phyloP scores from a whole-genome alignment of 2,113 vertebrate species.

The Caloenas nicobarica region DNA sequence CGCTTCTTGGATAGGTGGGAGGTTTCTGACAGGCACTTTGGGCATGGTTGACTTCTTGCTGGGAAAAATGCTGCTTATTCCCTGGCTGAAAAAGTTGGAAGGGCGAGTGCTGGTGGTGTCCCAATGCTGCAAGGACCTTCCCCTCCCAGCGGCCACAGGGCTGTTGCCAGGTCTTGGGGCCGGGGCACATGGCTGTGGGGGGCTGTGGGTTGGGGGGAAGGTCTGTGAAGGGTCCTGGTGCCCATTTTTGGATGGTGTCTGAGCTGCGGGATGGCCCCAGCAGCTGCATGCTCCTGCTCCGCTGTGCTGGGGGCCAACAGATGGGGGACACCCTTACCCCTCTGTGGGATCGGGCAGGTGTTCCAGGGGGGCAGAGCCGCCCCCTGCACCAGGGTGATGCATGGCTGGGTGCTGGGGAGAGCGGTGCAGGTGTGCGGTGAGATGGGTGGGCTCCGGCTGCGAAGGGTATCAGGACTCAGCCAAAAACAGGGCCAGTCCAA shows the following conservation, averaged over 20 bases:
- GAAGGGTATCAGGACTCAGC: not conserved
- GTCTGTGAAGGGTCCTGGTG: not conserved
- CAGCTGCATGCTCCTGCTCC: not conserved
- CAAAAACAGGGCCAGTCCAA: not conserved
- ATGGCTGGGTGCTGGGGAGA: not conserved
- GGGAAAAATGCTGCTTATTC: not conserved
- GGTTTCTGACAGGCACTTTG: not conserved
- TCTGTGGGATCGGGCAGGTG: not conserved
- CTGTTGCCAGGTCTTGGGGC: not conserved
- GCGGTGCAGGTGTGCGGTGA: accelerated
- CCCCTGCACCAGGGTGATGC: not conserved
- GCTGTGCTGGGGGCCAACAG: not conserved
- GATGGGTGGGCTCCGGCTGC: not conserved
- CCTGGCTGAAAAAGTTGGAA: not conserved
- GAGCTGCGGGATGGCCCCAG: not conserved
- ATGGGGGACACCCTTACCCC: not conserved
- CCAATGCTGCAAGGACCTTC: accelerated
- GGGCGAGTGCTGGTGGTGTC: not conserved
- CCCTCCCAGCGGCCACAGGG: not conserved
- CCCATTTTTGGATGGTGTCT: not conserved
- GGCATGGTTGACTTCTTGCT: not conserved
- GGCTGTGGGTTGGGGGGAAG: not conserved
- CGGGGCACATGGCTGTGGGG: accelerated
- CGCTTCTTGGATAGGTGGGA: accelerated
- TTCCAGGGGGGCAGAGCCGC: not conserved